Base-by-base conservation (phyloP, 2,797 vertebrate genomes). In the Mus caroli region DNA sequence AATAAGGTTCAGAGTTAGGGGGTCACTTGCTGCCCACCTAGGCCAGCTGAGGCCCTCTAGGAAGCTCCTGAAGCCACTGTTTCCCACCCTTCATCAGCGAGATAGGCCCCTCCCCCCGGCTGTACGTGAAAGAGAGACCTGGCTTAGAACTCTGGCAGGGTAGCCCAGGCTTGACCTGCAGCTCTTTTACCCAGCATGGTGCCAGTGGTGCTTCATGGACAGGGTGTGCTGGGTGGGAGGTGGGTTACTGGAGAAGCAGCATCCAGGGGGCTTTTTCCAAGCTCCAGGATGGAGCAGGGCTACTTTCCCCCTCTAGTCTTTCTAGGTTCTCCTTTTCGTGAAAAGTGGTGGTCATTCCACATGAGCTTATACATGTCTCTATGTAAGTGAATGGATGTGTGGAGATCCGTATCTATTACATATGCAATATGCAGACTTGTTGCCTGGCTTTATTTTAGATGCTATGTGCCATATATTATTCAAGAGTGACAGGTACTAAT, bases 311-410 rank as follows among this genome's bases (percentile, higher is more conserved):
- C 31, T 60, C 67, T 71, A 14, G 13, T 84, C 62, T 73, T 84
- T 22, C 69, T 73, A 54, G 22, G 75, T 92, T 86, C 92, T 88
- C 52, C 94, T 83, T 50, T 93, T 96, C 83, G 96, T 37, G 91
- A 90, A 96, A 91, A 91, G 64, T 46, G 90, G 84, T 31, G 17
- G 80, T 43, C 46, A 19, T 88, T 58, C 52, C 28, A 62, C 17
- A 40, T 46, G 73, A 40, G 40, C 90, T 82, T 92, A 58, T 6
- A 46, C 13, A 24, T 28, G 34, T 1, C 28, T 71, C 40, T 67
- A 34, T 4, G 13, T 6, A 3, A 43, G 52, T 58, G 31, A 64
- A 86, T 8, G 1, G 52, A 54, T 31, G 10, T 17, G 13, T 3
- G 19, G 17, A 31, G 7, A 0, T 19, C n/a, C 1, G 6, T 40